Evolutionary conservation across 2,113 vertebrate species (phyloP).

Genomic region (Boulengeromyrus knoepffleri): DNA sequence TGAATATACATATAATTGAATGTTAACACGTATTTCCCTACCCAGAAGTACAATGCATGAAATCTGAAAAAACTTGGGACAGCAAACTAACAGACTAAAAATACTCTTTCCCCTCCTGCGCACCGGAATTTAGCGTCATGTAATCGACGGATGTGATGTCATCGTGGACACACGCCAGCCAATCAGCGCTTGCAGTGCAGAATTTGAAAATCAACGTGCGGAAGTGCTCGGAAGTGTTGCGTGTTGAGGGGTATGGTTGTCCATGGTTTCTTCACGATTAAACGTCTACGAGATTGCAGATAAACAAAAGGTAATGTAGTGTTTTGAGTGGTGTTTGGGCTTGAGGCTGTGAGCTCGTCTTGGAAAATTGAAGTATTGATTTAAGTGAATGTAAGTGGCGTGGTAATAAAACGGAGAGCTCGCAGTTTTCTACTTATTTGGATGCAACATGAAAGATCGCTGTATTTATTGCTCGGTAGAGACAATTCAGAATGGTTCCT

Average conservation of each 20-base stretch:
- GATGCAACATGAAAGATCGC: not conserved
- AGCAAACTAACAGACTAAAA: not conserved
- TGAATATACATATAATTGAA: not conserved
- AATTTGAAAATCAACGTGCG: conserved; percentile 48
- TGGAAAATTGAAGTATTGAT: not conserved
- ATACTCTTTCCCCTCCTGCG: not conserved
- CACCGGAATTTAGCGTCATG: not conserved
- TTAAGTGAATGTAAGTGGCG: not conserved
- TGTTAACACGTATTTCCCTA: not conserved
- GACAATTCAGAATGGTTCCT: not conserved
- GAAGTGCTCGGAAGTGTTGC: no score
- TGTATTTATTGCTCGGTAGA: not conserved
- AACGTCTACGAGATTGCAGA: not conserved
- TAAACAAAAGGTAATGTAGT: not conserved
- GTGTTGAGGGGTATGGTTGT: not conserved
- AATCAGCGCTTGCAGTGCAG: conserved; percentile 42
- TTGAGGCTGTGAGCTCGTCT: not conserved
- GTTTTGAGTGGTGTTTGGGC: not conserved
- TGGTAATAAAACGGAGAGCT: not conserved
- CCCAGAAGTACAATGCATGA: not conserved
- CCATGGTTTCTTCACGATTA: not conserved
- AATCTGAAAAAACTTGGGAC: not conserved
- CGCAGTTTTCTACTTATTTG: not conserved
- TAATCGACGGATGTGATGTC: conserved; percentile 44
- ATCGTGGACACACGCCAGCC: conserved; percentile 15